phyloP scores from a whole-genome alignment of 2,888 invertebrate species.

The Volucella inflata region DNA sequence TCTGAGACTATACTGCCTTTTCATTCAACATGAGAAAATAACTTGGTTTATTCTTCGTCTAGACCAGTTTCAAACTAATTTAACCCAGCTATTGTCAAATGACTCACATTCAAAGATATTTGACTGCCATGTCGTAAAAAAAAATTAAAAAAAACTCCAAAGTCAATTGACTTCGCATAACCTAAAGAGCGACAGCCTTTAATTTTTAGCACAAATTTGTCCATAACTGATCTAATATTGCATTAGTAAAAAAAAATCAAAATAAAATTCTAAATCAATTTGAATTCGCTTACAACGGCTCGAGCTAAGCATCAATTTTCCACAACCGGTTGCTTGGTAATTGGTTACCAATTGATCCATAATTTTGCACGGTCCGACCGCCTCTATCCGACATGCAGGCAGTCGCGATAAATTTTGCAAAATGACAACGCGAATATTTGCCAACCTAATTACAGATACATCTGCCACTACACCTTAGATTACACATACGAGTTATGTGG shows the following conservation, averaged over 20 bases:
- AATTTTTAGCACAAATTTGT: constrained; percentile 12
- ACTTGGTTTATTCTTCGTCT: too few relatives aligned
- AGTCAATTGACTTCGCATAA: neutral
- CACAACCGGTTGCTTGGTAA: constrained; percentile 21
- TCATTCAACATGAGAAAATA: too few relatives aligned
- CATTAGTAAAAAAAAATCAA: constrained; percentile 62
- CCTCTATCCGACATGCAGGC: neutral
- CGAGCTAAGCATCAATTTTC: neutral
- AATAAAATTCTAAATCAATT: constrained; percentile 79
- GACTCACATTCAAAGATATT: too few relatives aligned
- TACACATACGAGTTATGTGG: neutral
- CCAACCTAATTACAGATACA: constrained; percentile 40
- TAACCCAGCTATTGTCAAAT: too few relatives aligned
- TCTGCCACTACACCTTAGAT: constrained; percentile 34
- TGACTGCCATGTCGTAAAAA: too few relatives aligned
- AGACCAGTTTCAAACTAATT: too few relatives aligned
- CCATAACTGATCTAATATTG: neutral
- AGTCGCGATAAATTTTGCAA: neutral
- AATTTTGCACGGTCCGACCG: constrained; percentile 12
- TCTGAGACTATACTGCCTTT: too few relatives aligned
- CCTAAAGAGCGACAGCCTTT: neutral
- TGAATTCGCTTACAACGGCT: constrained; percentile 18
- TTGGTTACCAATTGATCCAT: constrained; percentile 38
- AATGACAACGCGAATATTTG: constrained; percentile 12
- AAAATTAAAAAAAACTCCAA: neutral